Percentiles rank a stretch among this genome's conserved stretches.
phyloP scores from a whole-genome alignment of 2,113 vertebrate species.

The Emydocephalus ijimae region DNA sequence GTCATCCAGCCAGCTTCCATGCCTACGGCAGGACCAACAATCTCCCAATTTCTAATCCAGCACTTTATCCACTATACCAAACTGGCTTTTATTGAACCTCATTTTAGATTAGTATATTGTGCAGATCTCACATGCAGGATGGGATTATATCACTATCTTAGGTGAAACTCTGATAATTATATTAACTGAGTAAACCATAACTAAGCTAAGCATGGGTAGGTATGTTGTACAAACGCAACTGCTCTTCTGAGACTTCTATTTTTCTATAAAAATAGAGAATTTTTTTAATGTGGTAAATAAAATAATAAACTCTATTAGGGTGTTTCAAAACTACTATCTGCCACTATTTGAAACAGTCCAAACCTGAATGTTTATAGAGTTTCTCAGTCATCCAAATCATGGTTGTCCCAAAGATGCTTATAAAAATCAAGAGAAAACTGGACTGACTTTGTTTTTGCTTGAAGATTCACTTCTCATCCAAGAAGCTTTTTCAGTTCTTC shows the following conservation, averaged over 20 bases:
- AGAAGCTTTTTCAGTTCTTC: not conserved
- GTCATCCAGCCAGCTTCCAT: not conserved
- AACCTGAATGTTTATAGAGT: not conserved
- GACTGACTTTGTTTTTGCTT: not conserved
- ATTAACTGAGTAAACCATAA: not conserved
- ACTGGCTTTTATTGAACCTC: not conserved
- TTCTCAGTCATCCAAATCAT: not conserved
- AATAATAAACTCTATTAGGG: not conserved
- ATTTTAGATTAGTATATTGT: not conserved
- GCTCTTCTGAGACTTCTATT: not conserved
- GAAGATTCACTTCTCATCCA: not conserved
- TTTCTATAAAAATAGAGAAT: not conserved
- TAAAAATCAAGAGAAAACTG: not conserved
- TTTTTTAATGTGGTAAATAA: not conserved
- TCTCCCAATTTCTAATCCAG: not conserved
- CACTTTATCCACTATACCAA: not conserved
- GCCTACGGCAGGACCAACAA: not conserved
- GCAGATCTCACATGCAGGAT: not conserved
- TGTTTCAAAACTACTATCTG: not conserved
- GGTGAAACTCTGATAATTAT: not conserved
- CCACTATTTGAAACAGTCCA: not conserved
- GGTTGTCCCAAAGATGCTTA: not conserved
- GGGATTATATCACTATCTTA: not conserved
- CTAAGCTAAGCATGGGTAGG: not conserved
- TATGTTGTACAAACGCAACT: not conserved